Conservation (phyloP, 2,888 invertebrate genomes). For the Tipula vernalis region DNA sequence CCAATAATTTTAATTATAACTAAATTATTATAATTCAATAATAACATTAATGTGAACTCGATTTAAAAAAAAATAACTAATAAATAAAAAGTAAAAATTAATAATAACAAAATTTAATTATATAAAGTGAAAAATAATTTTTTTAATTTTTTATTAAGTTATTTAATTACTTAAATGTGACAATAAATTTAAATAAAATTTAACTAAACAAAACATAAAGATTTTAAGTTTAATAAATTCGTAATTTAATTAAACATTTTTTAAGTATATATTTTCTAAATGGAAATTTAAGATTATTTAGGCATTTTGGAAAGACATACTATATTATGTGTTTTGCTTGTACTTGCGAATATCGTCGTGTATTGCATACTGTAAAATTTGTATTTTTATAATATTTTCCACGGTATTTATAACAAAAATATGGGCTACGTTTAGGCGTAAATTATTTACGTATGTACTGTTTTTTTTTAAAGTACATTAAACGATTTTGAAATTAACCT, state of each 20-base stretch:
- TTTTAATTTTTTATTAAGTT: neutral
- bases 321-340: neutral
- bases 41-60: too few species aligned
- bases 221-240: neutral
- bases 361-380: neutral
- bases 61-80: too few species aligned
- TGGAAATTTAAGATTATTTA: neutral
- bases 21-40: neutral
- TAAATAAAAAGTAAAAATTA: neutral
- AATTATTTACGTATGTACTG: neutral
- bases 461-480: neutral
- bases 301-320: neutral
- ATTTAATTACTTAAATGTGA: neutral
- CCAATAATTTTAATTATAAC: neutral
- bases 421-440: neutral
- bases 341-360: neutral
- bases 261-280: neutral
- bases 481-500: neutral
- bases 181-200: neutral
- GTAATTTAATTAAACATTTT: neutral
- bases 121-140: neutral
- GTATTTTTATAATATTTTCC: neutral
- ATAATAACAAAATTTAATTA: neutral
- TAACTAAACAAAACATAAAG: neutral
- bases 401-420: neutral